A percentile compares a stretch with the other conserved stretches of the same genome.
phyloP scores from a whole-genome alignment of 2,113 vertebrate genomes.

The Charadrius vociferus region DNA sequence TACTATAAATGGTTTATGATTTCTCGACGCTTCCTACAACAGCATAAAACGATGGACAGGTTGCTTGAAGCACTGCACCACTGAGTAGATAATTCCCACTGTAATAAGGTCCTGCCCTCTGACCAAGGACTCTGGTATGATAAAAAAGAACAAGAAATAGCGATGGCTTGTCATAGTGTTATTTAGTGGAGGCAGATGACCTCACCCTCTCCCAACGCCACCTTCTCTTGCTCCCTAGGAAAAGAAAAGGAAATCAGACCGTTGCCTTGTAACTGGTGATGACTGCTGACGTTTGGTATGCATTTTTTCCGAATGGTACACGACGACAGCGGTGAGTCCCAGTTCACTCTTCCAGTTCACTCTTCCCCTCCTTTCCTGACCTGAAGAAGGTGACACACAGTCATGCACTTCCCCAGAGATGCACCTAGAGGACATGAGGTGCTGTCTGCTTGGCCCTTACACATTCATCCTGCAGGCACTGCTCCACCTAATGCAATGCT shows the following conservation, averaged over 20 bases:
- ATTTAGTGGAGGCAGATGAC: not conserved
- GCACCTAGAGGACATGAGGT: accelerated
- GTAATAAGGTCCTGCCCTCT: not conserved
- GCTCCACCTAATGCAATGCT: not conserved
- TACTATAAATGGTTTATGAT: not conserved
- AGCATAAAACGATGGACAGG: not conserved
- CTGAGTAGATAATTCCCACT: not conserved
- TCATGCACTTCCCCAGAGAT: not conserved
- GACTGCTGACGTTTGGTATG: not conserved
- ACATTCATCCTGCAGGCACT: accelerated
- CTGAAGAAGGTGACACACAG: accelerated
- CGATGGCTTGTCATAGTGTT: not conserved
- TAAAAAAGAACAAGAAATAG: not conserved
- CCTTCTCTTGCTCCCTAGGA: not conserved
- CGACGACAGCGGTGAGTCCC: not conserved
- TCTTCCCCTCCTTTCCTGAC: not conserved
- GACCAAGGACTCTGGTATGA: not conserved
- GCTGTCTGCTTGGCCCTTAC: not conserved
- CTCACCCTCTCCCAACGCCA: not conserved
- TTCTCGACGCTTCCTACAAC: not conserved
- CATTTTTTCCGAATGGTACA: not conserved
- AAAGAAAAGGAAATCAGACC: not conserved
- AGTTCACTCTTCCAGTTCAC: not conserved
- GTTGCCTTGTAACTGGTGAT: not conserved
- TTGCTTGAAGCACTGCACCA: not conserved